Evolutionary conservation across 2,888 invertebrate genomes (phyloP).

Genomic region (Heliconius charithonia): DNA sequence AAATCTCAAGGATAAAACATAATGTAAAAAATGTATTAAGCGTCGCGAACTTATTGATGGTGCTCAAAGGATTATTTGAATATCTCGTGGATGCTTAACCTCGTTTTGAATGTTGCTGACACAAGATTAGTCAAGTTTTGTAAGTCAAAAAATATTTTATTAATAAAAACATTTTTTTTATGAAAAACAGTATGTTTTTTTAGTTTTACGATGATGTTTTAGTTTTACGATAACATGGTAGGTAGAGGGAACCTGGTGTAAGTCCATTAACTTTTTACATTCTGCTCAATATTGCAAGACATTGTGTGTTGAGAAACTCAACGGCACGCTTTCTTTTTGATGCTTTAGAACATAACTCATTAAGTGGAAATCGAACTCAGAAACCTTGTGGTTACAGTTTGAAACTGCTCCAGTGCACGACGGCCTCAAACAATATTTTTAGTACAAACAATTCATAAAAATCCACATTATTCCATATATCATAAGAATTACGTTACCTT

Average conservation of each 20-base stretch:
- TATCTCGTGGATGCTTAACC: constrained; percentile 44
- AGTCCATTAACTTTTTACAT: too few relatives aligned
- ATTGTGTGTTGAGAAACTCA: neutral
- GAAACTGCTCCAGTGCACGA: neutral
- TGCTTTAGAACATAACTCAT: neutral
- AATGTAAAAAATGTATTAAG: constrained; percentile 45
- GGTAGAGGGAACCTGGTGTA: too few relatives aligned
- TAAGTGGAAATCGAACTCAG: neutral
- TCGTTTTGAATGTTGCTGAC: constrained; percentile 36
- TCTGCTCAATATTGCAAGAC: neutral
- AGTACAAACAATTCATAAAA: neutral
- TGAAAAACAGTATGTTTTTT: neutral
- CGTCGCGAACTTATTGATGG: constrained; percentile 44
- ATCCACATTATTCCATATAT: neutral
- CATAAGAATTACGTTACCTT: constrained; percentile 32
- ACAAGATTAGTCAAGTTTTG: neutral
- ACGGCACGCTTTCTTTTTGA: neutral
- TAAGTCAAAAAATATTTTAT: neutral
- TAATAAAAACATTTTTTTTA: neutral
- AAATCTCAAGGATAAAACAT: constrained; percentile 47
- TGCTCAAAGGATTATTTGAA: constrained; percentile 40
- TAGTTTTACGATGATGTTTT: too few relatives aligned
- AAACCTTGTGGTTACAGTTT: neutral
- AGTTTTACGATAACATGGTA: neutral
- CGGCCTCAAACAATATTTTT: neutral